Evolutionary conservation across 2,888 invertebrate species (phyloP).

Genomic region (Frankliniella intonsa): DNA sequence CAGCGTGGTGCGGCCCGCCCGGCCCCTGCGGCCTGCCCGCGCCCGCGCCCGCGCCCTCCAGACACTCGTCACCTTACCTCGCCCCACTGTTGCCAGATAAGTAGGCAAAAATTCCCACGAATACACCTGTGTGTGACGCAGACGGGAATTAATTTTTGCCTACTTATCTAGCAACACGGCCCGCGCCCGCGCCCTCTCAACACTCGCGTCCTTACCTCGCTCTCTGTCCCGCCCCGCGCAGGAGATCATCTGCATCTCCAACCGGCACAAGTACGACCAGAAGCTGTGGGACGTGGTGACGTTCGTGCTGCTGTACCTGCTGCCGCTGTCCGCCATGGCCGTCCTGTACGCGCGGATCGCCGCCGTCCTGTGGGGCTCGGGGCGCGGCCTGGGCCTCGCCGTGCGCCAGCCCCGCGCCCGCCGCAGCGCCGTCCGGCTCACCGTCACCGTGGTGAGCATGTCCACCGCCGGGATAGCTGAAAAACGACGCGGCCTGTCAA

Average conservation of each 20-base stretch:
- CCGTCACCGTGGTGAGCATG: slow-evolving; percentile 70
- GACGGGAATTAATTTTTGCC: too few species aligned
- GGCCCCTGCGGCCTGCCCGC: too few species aligned
- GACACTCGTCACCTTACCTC: too few species aligned
- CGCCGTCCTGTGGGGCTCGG: slow-evolving; percentile 65
- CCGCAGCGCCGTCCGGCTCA: slow-evolving; percentile 80
- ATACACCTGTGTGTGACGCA: too few species aligned
- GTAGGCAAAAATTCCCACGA: too few species aligned
- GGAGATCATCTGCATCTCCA: slow-evolving; percentile 69
- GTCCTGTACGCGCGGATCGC: slow-evolving; percentile 80
- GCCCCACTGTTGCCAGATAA: too few species aligned
- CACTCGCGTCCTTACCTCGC: too few species aligned
- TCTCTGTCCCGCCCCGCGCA: slow-evolving; percentile 35
- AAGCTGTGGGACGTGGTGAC: slow-evolving; percentile 74
- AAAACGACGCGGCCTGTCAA: not conserved
- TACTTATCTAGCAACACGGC: too few species aligned
- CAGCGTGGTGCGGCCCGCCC: too few species aligned
- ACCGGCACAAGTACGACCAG: slow-evolving; percentile 71
- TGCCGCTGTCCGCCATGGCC: slow-evolving; percentile 72
- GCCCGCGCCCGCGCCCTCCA: too few species aligned
- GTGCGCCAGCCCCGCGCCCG: slow-evolving; percentile 51
- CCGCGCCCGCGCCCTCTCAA: too few species aligned
- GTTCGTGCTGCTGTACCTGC: slow-evolving; percentile 74
- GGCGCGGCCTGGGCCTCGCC: not conserved
- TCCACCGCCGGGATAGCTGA: too few species aligned